These are phyloP conservation scores for Heliconius nattereri DNA, from an alignment of 1,140 invertebrate species.

Conservation along the genomic window DNA sequence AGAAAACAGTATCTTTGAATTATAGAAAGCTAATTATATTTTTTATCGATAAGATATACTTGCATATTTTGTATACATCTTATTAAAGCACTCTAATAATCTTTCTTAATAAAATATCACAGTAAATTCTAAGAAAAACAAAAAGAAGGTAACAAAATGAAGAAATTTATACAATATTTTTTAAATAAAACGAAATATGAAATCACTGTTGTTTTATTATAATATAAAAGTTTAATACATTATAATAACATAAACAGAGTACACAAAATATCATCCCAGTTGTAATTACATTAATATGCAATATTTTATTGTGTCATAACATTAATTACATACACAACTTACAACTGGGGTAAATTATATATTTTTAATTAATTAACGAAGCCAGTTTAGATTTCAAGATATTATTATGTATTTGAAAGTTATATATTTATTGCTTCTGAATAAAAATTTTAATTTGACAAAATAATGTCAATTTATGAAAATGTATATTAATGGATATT, in stretches of 20 bases:
- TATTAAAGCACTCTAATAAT: not conserved
- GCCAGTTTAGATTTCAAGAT: not conserved
- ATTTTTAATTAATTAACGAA: not conserved
- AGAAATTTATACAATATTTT: not conserved
- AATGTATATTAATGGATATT: too few species aligned
- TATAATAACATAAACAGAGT: slow-evolving; percentile 1
- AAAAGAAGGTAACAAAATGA: slow-evolving; percentile 12
- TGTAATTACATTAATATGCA: too few species aligned
- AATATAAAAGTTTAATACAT: slow-evolving; percentile 25
- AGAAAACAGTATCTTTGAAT: too few species aligned
- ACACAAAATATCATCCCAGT: not conserved
- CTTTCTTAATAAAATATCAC: slow-evolving; percentile 17
- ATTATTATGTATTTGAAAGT: not conserved
- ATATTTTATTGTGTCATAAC: too few species aligned
- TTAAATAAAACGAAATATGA: slow-evolving; percentile 17
- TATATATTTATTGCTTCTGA: too few species aligned
- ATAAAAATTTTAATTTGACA: too few species aligned
- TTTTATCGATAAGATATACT: too few species aligned
- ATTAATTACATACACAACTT: too few species aligned
- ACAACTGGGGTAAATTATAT: too few species aligned
- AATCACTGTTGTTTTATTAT: slow-evolving; percentile 27
- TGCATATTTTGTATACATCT: too few species aligned
- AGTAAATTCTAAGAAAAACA: slow-evolving; percentile 29
- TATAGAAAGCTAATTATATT: too few species aligned
- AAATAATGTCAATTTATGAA: too few species aligned